A percentile compares a stretch with the other conserved stretches of the same genome.
Conservation (phyloP, 2,797 vertebrate species). For the Hephaestus fuliginosus region DNA sequence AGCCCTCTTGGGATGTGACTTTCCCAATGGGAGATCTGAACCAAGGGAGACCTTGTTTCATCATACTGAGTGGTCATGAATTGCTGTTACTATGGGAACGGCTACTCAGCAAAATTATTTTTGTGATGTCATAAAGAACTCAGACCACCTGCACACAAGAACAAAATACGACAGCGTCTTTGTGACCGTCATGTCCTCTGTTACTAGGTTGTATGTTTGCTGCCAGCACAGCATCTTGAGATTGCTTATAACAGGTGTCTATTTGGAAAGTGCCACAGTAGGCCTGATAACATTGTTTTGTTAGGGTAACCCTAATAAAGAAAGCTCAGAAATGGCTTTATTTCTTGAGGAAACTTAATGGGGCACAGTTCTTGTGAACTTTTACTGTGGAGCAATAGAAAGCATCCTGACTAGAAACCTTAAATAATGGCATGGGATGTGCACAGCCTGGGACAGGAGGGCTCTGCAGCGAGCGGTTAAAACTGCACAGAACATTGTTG, state of each 20-base stretch:
- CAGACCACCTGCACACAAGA: background rate
- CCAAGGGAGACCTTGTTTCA: constrained; percentile 2
- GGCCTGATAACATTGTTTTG: constrained; percentile 1
- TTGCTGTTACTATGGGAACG: background rate
- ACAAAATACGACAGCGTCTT: background rate
- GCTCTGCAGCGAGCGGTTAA: too few relatives aligned
- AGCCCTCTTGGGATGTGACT: constrained; percentile 12
- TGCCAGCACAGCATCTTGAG: background rate
- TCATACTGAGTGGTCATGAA: background rate
- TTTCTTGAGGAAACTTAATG: too few relatives aligned
- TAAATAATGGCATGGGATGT: too few relatives aligned
- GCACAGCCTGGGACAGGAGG: too few relatives aligned
- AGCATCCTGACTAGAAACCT: too few relatives aligned
- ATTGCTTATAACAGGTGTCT: constrained; percentile 5
- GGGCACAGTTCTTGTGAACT: too few relatives aligned
- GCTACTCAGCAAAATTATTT: constrained; percentile 13
- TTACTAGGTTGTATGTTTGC: background rate
- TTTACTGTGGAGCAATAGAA: too few relatives aligned
- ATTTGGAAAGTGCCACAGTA: background rate
- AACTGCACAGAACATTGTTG: too few relatives aligned
- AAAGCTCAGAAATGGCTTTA: too few relatives aligned
- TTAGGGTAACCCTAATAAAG: background rate
- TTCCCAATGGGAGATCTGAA: constrained; percentile 15
- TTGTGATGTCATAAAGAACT: constrained; percentile 18
- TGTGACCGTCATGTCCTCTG: background rate